These are phyloP conservation scores for Ammospiza nelsoni DNA, from an alignment of 2,113 vertebrate genomes.

Conservation along the genomic window DNA sequence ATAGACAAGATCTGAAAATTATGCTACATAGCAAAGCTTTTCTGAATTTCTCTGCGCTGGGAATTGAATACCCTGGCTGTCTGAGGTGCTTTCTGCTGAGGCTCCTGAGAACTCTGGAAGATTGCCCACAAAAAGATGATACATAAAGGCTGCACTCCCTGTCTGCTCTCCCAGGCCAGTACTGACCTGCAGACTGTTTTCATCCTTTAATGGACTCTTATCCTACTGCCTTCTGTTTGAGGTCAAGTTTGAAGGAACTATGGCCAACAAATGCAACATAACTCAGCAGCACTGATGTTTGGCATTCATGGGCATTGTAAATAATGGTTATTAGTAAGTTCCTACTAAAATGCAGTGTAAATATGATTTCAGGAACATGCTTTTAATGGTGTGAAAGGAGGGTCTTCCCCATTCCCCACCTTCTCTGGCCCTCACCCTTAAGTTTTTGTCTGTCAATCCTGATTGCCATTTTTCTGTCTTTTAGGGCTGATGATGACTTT, in stretches of 20 bases:
- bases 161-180: not conserved
- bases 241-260: not conserved
- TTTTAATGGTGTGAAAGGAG: not conserved
- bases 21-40: not conserved
- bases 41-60: not conserved
- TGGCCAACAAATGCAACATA: not conserved
- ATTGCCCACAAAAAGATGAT: not conserved
- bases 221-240: not conserved
- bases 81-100: not conserved
- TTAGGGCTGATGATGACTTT: constrained; percentile 92
- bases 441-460: not conserved
- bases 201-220: not conserved
- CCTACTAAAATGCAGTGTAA: not conserved
- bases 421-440: not conserved
- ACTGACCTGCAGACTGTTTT: not conserved
- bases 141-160: not conserved
- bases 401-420: not conserved
- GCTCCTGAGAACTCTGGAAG: not conserved
- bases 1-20: not conserved
- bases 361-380: not conserved
- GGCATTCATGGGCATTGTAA: not conserved
- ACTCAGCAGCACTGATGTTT: not conserved
- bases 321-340: not conserved
- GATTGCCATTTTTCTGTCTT: not conserved
- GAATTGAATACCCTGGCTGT: not conserved